These are phyloP conservation scores for Equus quagga DNA, from an alignment of 2,113 vertebrate species.

Conservation along the genomic window DNA sequence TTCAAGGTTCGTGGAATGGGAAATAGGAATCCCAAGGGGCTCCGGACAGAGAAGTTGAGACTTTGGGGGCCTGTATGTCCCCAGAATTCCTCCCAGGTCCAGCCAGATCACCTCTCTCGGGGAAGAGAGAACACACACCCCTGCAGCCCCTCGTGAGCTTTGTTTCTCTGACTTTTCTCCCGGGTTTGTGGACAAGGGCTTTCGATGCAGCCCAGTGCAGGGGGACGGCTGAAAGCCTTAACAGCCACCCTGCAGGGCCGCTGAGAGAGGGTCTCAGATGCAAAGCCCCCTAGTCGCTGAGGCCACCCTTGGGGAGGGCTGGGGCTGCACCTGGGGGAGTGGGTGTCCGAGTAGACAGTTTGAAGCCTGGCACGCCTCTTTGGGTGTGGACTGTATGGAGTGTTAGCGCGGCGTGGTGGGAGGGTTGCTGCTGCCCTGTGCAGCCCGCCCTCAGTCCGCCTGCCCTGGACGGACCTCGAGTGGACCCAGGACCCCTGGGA, in stretches of 20 bases:
- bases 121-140: not conserved
- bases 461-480: too few relatives aligned
- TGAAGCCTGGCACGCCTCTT: not conserved
- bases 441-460: not conserved
- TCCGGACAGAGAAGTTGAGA: not conserved
- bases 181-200: not conserved
- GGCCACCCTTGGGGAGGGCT: not conserved
- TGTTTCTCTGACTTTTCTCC: not conserved
- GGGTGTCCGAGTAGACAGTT: not conserved
- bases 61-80: not conserved
- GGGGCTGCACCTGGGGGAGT: not conserved
- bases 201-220: not conserved
- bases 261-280: not conserved
- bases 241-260: too few relatives aligned
- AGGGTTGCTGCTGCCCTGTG: not conserved
- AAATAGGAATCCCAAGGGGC: not conserved
- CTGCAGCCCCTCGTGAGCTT: not conserved
- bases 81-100: not conserved
- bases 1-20: not conserved
- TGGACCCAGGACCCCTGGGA: not conserved
- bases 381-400: not conserved
- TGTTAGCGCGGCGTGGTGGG: fast-evolving
- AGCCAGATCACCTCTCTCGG: not conserved
- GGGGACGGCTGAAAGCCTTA: not conserved
- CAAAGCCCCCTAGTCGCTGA: not conserved